Evolutionary conservation across 2,797 vertebrate genomes (phyloP), one percentile per base, ranked within the genome.

Genomic region (Sebastiscus tertius): DNA sequence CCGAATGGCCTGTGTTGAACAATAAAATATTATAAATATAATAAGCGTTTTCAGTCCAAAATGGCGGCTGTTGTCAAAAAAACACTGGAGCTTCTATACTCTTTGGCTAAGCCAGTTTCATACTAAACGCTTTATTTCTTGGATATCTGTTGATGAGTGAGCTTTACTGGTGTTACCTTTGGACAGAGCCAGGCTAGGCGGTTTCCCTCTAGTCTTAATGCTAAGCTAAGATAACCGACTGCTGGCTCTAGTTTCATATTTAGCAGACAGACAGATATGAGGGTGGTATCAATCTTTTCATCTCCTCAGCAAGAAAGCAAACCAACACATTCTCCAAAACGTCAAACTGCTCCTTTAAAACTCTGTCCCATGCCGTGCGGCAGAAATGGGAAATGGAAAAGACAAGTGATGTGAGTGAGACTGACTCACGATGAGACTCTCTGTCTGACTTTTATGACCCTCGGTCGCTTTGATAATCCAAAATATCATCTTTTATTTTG

Each of bases 321-420:
- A 58, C 63, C 6, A 54, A 12, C 0, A 0, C 1, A 20, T 34
- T n/a, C 55, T 26, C 18, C 49, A 52, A 52, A 52, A 52, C 0
- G 20, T 52, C 20, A 10, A n/a, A 8, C 49, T 52, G n/a, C 49
- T 52, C 49, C 49, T 52, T 52, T 52, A 52, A 52, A 71, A 36
- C 63, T 62, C n/a, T 56, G 36, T 76, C 24, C 14, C 69, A n/a
- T 22, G 54, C 36, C 49, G 24, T 22, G 3, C 18, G 26, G 6
- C 34, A 64, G 64, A 20, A 83, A 73, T 2, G 11, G 84, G 81
- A 85, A 86, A 79, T 86, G 80, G 79, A 81, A 83, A 87, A 83
- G 74, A 42, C 62, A 14, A 14, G n/a, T 1, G 22, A 54, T 61
- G 52, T 58, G 72, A 63, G 49, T 75, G 68, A 72, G 49, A 52